Evolutionary conservation across 2,888 invertebrate species (phyloP), one percentile per base, ranked within the genome.

Genomic region (Limnephilus rhombicus): DNA sequence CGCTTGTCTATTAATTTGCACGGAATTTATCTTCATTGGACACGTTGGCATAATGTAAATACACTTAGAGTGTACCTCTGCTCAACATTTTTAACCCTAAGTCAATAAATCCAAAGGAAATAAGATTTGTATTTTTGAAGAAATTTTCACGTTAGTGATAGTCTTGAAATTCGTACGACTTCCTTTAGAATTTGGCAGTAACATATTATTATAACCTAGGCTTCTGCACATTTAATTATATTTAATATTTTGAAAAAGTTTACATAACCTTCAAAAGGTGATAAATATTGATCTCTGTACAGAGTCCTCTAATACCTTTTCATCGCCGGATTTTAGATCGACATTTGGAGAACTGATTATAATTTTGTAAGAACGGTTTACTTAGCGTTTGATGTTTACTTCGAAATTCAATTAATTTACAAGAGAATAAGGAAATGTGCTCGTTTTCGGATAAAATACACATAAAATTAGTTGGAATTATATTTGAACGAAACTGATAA

Each of bases 381-480:
- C 82, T 82, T 82, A 82, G 82, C 82, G 86, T 86, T 86, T 86
- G 86, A 86, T 86, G 86, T 86, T 86, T 86, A 86, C 86, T 86
- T 53, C 86, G 29, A 86, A 86, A 86, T 86, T 86, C 86, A 86
- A 86, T 86, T 86, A 86, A 86, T 45, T 82, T 34, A 18, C 34
- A 85, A 85, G 85, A 24, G 31, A 82, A 82, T 49, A 49, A 86
- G 86, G 86, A 86, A 86, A 86, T 86, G 29, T 34, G 82, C 34
- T 82, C 82, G 34, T 18, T 82, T 82, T 82, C 34, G 15, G 68
- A 68, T 68, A 68, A 68, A 68, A 24, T 68, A n/a, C 68, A 68
- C 24, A 24, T 68, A 68, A 68, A 68, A 68, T 68, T n/a, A 68
- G 68, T 5, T 24, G 53, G 18, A 68, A n/a, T 24, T 68, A 24